Percentiles rank a stretch among this genome's conserved stretches.
phyloP scores from a whole-genome alignment of 2,113 vertebrate genomes.

The Heterocephalus glaber region DNA sequence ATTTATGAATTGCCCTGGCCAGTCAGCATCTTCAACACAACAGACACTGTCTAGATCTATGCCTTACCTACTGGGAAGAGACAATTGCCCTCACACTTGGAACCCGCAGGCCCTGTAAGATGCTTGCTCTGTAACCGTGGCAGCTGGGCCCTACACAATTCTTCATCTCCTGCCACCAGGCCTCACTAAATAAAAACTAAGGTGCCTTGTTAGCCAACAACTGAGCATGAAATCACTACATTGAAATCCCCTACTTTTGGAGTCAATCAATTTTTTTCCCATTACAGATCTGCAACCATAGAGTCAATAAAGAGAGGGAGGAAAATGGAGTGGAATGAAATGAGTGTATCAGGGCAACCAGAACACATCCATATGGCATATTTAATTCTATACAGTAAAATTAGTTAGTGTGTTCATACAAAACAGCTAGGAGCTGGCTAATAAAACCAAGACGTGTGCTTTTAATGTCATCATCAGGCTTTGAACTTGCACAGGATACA shows the following conservation, averaged over 20 bases:
- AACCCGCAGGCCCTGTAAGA: conserved; percentile 83
- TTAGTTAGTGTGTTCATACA: conserved; percentile 61
- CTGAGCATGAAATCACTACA: conserved; percentile 87
- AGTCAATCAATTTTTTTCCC: conserved; percentile 85
- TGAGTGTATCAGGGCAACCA: background rate
- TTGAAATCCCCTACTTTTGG: conserved; percentile 77
- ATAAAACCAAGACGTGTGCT: conserved; percentile 69
- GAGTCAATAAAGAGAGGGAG: conserved; percentile 67
- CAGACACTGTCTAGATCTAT: conserved; percentile 82
- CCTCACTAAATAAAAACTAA: conserved; percentile 85
- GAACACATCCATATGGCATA: conserved; percentile 44
- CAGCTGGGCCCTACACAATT: conserved; percentile 83
- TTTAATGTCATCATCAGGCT: conserved; percentile 47
- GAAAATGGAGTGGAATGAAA: conserved; percentile 56
- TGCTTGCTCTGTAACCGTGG: conserved; percentile 82
- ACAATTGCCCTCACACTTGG: conserved; percentile 85
- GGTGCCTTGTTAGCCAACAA: conserved; percentile 88
- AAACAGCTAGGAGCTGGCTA: conserved; percentile 34
- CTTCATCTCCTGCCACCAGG: conserved; percentile 80
- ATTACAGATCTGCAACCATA: conserved; percentile 79
- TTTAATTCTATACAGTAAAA: conserved; percentile 67
- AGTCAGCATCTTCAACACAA: conserved; percentile 82
- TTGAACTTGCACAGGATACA: conserved; percentile 53
- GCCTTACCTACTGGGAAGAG: conserved; percentile 87
- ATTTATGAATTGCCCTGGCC: conserved; percentile 84